A percentile compares a stretch with the other conserved stretches of the same genome.
Evolutionary conservation across 1,140 invertebrate genomes (phyloP).

Genomic region (Drosophila malerkotliana): DNA sequence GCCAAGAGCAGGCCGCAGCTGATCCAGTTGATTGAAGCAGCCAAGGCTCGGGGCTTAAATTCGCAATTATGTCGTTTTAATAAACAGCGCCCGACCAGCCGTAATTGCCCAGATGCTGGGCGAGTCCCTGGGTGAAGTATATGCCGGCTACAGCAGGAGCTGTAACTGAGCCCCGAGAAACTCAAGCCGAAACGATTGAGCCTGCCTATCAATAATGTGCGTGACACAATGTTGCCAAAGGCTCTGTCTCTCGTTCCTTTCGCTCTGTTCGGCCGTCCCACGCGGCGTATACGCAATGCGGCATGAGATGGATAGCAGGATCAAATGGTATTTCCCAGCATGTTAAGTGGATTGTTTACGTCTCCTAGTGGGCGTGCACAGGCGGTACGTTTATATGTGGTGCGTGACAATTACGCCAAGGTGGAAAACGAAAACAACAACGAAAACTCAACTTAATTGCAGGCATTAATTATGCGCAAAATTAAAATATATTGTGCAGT

Average conservation of each 20-base stretch:
- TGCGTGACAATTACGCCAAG: constrained; percentile 31
- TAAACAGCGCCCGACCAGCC: constrained; percentile 54
- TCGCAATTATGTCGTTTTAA: constrained; percentile 79
- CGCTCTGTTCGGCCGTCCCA: constrained; percentile 3
- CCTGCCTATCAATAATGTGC: constrained; percentile 66
- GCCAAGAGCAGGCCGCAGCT: constrained; percentile 43
- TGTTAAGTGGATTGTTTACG: constrained; percentile 77
- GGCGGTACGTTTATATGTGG: constrained; percentile 7
- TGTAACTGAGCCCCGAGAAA: constrained; percentile 39
- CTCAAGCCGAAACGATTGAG: constrained; percentile 46
- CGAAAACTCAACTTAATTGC: constrained; percentile 57
- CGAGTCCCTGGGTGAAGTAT: not conserved
- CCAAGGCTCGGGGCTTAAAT: constrained; percentile 51
- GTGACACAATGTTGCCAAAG: constrained; percentile 65
- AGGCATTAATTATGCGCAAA: constrained; percentile 71
- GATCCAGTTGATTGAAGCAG: constrained; percentile 41
- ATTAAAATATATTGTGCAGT: constrained; percentile 69
- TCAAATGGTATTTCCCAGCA: constrained; percentile 76
- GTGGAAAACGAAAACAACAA: constrained; percentile 33
- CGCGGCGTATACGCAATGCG: constrained; percentile 58
- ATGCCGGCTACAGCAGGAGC: constrained; percentile 9
- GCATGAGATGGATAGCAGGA: constrained; percentile 70
- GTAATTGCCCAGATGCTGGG: constrained; percentile 64
- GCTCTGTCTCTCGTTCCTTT: constrained; percentile 10
- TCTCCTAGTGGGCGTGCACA: constrained; percentile 17